These are phyloP conservation scores for Brachynemurus nebulosus DNA, from an alignment of 2,888 invertebrate species.

Conservation along the genomic window DNA sequence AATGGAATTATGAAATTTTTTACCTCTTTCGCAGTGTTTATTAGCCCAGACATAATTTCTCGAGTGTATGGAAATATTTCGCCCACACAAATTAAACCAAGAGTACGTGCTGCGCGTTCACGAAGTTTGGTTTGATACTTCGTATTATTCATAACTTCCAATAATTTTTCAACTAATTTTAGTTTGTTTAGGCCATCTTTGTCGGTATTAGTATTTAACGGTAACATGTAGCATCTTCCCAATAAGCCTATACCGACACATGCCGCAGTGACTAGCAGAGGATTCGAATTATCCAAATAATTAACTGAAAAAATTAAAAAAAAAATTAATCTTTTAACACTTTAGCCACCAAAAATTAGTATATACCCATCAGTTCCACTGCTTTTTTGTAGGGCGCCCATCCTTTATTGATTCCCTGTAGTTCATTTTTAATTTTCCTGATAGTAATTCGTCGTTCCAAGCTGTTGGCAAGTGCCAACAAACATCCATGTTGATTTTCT, in stretches of 20 bases:
- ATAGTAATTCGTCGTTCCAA: slow-evolving; percentile 50
- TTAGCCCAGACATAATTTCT: slow-evolving; percentile 57
- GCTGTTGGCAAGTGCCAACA: slow-evolving; percentile 55
- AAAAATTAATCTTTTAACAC: neutral
- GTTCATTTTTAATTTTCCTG: slow-evolving; percentile 28
- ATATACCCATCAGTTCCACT: slow-evolving; percentile 43
- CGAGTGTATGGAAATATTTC: slow-evolving; percentile 60
- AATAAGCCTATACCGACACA: slow-evolving; percentile 59
- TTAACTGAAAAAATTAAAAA: slow-evolving; percentile 36
- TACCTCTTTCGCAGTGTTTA: slow-evolving; percentile 65
- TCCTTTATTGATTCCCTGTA: slow-evolving; percentile 28
- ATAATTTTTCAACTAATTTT: slow-evolving; percentile 52
- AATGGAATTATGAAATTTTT: slow-evolving; percentile 25
- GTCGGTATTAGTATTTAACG: slow-evolving; percentile 37
- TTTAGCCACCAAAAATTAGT: slow-evolving; percentile 5
- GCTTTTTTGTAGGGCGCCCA: slow-evolving; percentile 47
- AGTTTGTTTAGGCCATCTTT: slow-evolving; percentile 46
- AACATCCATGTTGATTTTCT: slow-evolving; percentile 65
- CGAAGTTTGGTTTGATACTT: slow-evolving; percentile 57
- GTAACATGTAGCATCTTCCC: slow-evolving; percentile 52
- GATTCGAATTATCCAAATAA: slow-evolving; percentile 46
- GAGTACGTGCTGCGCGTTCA: slow-evolving; percentile 60
- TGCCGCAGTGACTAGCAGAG: slow-evolving; percentile 49
- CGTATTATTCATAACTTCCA: slow-evolving; percentile 55
- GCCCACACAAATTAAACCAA: slow-evolving; percentile 72